A percentile compares a stretch with the other conserved stretches of the same genome.
Evolutionary conservation across 2,113 vertebrate genomes (phyloP).

Genomic region (Elephantulus edwardii): DNA sequence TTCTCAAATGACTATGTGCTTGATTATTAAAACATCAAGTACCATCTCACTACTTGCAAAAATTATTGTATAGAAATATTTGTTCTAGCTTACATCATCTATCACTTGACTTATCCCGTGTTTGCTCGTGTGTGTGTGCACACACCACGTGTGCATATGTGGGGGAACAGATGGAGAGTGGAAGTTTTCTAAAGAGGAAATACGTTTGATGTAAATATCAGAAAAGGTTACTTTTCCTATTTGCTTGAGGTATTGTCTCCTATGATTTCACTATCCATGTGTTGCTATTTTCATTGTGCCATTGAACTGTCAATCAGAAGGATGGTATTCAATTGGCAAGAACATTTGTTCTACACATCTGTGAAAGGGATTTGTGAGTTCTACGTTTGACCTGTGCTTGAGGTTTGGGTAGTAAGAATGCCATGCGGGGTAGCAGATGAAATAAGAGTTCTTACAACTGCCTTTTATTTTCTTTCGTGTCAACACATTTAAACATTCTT

Average conservation of each 20-base stretch:
- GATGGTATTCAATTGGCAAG: conserved; percentile 14
- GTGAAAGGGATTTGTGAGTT: conserved; percentile 30
- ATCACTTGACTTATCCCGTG: neutral
- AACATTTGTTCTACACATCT: conserved; percentile 18
- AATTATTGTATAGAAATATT: neutral
- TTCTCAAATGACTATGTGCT: conserved; percentile 34
- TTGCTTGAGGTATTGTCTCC: conserved; percentile 7
- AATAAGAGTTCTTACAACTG: conserved; percentile 55
- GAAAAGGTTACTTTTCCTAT: conserved; percentile 44
- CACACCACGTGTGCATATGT: neutral
- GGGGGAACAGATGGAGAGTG: neutral
- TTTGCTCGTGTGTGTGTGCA: neutral
- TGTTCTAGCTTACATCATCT: neutral
- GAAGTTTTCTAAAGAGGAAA: conserved; percentile 42
- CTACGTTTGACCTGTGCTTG: conserved; percentile 29
- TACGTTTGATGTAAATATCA: conserved; percentile 22
- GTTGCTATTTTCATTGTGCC: conserved; percentile 52
- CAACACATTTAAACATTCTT: conserved; percentile 54
- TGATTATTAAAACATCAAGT: conserved; percentile 21
- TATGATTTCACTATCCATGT: neutral
- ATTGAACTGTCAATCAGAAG: conserved; percentile 30
- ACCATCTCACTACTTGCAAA: neutral
- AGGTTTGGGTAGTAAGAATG: conserved; percentile 40
- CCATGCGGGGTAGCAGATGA: conserved; percentile 32
- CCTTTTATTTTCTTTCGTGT: conserved; percentile 22